Percentiles rank a stretch among this genome's conserved stretches.
These are phyloP conservation scores for Falco rusticolus DNA, from an alignment of 2,797 vertebrate species.

Conservation along the genomic window DNA sequence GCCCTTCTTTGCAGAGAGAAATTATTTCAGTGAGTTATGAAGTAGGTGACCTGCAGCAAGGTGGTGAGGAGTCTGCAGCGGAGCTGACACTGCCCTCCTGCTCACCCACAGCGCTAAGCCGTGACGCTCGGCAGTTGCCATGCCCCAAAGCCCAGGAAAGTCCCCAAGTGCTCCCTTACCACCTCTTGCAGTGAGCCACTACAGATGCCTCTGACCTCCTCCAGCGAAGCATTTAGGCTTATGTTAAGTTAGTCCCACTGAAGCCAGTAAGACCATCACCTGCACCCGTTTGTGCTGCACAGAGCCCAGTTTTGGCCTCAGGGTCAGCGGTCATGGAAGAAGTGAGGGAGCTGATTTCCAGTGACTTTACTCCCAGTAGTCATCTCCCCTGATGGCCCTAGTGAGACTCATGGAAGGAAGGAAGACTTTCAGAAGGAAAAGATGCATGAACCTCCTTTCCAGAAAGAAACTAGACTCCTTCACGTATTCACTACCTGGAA, in stretches of 20 bases:
- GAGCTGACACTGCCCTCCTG: neutral
- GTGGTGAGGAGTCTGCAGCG: neutral
- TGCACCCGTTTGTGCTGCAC: neutral
- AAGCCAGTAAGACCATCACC: neutral
- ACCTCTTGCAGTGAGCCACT: neutral
- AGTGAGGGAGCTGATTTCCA: neutral
- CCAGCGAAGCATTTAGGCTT: neutral
- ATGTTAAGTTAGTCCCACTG: neutral
- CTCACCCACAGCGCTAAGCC: neutral
- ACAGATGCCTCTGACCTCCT: neutral
- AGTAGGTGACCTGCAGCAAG: slow-evolving; percentile 5
- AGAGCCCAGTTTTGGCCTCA: neutral
- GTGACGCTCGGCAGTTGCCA: neutral
- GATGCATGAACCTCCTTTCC: neutral
- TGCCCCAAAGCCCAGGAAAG: neutral
- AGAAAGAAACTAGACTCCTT: neutral
- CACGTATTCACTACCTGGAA: neutral
- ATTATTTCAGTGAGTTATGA: neutral
- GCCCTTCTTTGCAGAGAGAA: neutral
- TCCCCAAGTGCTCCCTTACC: neutral
- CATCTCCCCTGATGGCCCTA: neutral
- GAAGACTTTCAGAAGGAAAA: neutral
- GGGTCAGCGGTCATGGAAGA: neutral
- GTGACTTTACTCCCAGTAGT: neutral
- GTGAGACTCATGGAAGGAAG: neutral